phyloP scores from a whole-genome alignment of 2,888 invertebrate genomes.

The Stenolophus ochropezus region DNA sequence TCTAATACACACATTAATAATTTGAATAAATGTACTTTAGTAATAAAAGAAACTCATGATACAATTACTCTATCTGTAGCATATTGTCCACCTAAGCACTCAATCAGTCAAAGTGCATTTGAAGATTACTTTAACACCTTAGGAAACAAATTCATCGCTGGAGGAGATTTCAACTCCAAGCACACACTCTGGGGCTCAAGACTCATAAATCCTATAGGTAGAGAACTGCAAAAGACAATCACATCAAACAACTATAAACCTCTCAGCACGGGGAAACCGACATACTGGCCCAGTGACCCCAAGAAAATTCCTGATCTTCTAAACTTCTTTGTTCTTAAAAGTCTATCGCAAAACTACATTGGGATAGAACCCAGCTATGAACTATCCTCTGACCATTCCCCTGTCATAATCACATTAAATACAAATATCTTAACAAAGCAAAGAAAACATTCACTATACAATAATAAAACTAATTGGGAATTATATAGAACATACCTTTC shows the following conservation, averaged over 20 bases:
- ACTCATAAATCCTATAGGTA: slow-evolving; percentile 42
- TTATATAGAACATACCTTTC: too few species aligned
- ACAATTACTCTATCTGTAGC: slow-evolving; percentile 40
- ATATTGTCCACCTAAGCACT: slow-evolving; percentile 53
- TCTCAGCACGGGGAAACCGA: slow-evolving; percentile 62
- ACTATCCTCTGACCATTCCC: too few species aligned
- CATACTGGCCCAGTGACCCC: slow-evolving; percentile 62
- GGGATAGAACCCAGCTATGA: slow-evolving; percentile 59
- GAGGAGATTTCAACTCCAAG: slow-evolving; percentile 57
- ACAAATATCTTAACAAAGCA: too few species aligned
- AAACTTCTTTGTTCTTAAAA: slow-evolving; percentile 62
- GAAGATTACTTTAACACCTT: slow-evolving; percentile 49
- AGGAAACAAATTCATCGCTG: slow-evolving; percentile 54
- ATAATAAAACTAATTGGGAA: too few species aligned
- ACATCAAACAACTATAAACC: slow-evolving; percentile 17
- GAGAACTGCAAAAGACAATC: slow-evolving; percentile 42
- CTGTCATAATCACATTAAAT: too few species aligned
- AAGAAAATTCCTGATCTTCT: slow-evolving; percentile 62
- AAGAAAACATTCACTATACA: too few species aligned
- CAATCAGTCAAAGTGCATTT: slow-evolving; percentile 24
- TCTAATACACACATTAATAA: too few species aligned
- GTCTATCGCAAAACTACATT: slow-evolving; percentile 44
- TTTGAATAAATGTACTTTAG: too few species aligned
- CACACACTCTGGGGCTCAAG: slow-evolving; percentile 57
- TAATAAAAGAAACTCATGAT: slow-evolving; percentile 39